Evolutionary conservation across 2,797 vertebrate species (phyloP), one percentile per base, ranked within the genome.

Genomic region (Darevskia nairensis): DNA sequence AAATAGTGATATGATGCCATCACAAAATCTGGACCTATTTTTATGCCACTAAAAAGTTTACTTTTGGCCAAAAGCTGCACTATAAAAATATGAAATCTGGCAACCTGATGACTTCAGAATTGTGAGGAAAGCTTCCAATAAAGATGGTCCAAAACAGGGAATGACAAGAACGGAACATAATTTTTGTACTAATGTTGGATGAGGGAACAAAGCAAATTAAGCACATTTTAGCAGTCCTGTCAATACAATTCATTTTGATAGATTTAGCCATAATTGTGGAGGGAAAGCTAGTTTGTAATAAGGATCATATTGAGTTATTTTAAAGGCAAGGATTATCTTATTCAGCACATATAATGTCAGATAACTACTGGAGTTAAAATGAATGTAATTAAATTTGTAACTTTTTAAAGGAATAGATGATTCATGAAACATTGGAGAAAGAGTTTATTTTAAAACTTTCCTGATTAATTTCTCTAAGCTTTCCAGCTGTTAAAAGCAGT

Each of bases 361-460:
- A 88, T 86, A 89, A 76, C 88, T 84, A 89, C 77, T 82, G 81
- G 69, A 75, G 81, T 80, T 80, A 86, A 92, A 90, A 92, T 91
- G 86, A 90, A 81, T 89, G 84, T 41, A 61, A 80, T 90, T 93
- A 94, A 86, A 55, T 89, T 66, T 88, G 55, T 86, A 90, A 87
- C 41, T 79, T 27, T 76, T n/a, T 90, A 87, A 89, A 85, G 89
- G 74, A 92, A 90, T 72, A 88, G 78, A 90, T 94, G 71, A 88
- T 59, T 93, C 82, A 84, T 91, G 87, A 91, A 95, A 89, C 92
- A 88, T 64, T 75, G 64, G 83, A 86, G 75, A 90, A 92, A 86
- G 46, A 86, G 87, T 79, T 90, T 77, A 77, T 86, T 80, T 41
- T 39, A 77, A 86, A 92, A 88, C 55, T 86, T 88, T 82, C 88